A percentile compares a stretch with the other conserved stretches of the same genome.
phyloP scores from a whole-genome alignment of 2,888 invertebrate genomes.

The Timema cristinae region DNA sequence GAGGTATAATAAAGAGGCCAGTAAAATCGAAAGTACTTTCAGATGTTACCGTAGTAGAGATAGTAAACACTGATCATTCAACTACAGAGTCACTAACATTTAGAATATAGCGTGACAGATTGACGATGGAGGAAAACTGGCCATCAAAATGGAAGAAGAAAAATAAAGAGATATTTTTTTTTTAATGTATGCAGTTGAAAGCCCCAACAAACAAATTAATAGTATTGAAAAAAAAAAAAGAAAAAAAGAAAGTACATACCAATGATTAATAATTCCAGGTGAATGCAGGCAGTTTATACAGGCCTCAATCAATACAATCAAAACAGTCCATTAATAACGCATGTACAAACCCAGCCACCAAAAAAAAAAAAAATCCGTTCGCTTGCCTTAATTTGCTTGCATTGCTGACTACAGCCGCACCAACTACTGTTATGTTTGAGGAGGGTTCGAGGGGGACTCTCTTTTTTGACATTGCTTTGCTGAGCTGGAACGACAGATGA shows the following conservation, averaged over 20 bases:
- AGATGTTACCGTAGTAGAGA: slow-evolving; percentile 12
- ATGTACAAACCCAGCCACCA: slow-evolving; percentile 26
- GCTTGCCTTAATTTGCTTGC: slow-evolving; percentile 20
- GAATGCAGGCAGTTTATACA: slow-evolving; percentile 25
- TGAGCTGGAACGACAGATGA: slow-evolving; percentile 29
- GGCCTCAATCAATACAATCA: slow-evolving; percentile 24
- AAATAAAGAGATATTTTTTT: neutral
- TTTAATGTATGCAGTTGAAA: neutral
- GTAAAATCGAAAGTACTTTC: slow-evolving; percentile 21
- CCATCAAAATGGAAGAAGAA: slow-evolving; percentile 8
- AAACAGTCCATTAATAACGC: slow-evolving; percentile 19
- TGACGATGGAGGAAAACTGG: neutral
- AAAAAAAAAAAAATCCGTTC: too few species aligned
- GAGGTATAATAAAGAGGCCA: slow-evolving; percentile 14
- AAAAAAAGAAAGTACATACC: slow-evolving; percentile 18
- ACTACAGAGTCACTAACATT: slow-evolving; percentile 25
- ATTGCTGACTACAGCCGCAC: slow-evolving; percentile 20
- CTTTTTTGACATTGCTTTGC: slow-evolving; percentile 39
- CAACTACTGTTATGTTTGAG: slow-evolving; percentile 15
- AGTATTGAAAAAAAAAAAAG: slow-evolving; percentile 11
- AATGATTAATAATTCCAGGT: slow-evolving; percentile 13
- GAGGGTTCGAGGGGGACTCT: neutral
- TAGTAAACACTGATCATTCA: slow-evolving; percentile 21
- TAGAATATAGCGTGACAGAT: slow-evolving; percentile 24
- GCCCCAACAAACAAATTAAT: slow-evolving; percentile 15